Base-by-base conservation (phyloP, 1,140 invertebrate species). In the Trichonephila inaurata region DNA sequence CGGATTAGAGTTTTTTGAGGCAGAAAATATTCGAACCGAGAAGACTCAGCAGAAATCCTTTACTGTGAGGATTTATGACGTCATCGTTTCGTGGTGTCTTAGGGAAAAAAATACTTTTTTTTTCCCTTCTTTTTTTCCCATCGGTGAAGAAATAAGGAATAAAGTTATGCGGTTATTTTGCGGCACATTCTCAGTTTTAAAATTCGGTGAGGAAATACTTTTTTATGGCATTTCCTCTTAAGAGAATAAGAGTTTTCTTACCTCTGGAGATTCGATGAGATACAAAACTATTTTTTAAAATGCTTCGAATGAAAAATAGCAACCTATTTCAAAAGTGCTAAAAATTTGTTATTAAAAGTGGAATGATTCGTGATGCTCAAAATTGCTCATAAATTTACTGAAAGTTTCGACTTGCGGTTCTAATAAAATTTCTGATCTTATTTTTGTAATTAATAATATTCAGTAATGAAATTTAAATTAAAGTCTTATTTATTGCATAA, bases 41-140 rank as follows among this genome's bases (percentile, higher is more conserved):
- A 66, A 85, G 91, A 92, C 83, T 92, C 91, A 92, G 91, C 91
- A 92, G n/a, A 92, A 92, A 92, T 92, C 90, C 60, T 91, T 87
- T 82, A 87, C 91, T 66, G 81, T 77, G 64, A 87, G 85, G 91
- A 92, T 87, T 92, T 92, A 92, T 92, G 91, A 92, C 91, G 91
- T 92, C 91, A 92, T 87, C 62, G 91, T n/a, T 60, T 58, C 58
- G 66, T 61, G 33, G 64, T 90, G 72, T 91, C 69, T 77, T 44
- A 24, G 14, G 12, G 28, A 40, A 66, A 24, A 19, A 81, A 90
- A 12, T 3, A 12, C 7, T 12, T 51, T 51, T 51, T 51, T 51
- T 51, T 10, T 10, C 51, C 10, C 51, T 51, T 51, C 10, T 40
- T 40, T 51, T 51, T 51, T 51, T 51, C 10, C 51, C 51, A 51